These are phyloP conservation scores for Andrena trimmerana DNA, from an alignment of 2,888 invertebrate genomes.

Conservation along the genomic window DNA sequence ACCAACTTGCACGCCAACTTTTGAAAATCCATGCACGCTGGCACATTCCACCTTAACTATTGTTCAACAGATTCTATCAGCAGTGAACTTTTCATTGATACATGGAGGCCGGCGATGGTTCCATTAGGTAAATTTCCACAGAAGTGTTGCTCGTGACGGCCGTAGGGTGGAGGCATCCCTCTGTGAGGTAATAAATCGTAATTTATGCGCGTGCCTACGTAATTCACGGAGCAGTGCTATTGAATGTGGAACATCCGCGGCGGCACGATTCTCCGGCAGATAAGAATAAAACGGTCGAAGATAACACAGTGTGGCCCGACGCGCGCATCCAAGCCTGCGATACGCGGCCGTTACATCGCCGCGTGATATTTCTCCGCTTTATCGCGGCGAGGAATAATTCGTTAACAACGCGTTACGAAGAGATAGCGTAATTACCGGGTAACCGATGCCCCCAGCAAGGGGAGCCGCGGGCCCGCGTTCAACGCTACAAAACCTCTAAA, in stretches of 20 bases:
- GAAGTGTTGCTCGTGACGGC: conserved; percentile 1
- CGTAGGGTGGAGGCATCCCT: conserved; percentile 6
- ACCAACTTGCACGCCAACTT: conserved; percentile 5
- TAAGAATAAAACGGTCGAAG: conserved; percentile 57
- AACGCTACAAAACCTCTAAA: conserved; percentile 38
- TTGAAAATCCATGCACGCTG: not conserved
- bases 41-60: not conserved
- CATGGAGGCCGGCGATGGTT: conserved; percentile 11
- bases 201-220: conserved; percentile 53
- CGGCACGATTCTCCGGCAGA: conserved; percentile 45
- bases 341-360: conserved; percentile 39
- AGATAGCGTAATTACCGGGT: conserved; percentile 80
- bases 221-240: conserved; percentile 50
- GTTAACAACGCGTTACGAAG: conserved; percentile 78
- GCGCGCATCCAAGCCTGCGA: conserved; percentile 35
- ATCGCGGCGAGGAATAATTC: conserved; percentile 79
- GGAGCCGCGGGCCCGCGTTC: conserved; percentile 24
- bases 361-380: conserved; percentile 72
- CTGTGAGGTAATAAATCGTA: conserved; percentile 47
- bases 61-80: not conserved
- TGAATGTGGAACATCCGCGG: conserved; percentile 61
- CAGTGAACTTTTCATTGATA: not conserved
- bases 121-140: conserved; percentile 7
- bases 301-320: conserved; percentile 48
- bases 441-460: conserved; percentile 46